Evolutionary conservation across 1,140 invertebrate species (phyloP).

Genomic region (Zaprionus lachaisei): DNA sequence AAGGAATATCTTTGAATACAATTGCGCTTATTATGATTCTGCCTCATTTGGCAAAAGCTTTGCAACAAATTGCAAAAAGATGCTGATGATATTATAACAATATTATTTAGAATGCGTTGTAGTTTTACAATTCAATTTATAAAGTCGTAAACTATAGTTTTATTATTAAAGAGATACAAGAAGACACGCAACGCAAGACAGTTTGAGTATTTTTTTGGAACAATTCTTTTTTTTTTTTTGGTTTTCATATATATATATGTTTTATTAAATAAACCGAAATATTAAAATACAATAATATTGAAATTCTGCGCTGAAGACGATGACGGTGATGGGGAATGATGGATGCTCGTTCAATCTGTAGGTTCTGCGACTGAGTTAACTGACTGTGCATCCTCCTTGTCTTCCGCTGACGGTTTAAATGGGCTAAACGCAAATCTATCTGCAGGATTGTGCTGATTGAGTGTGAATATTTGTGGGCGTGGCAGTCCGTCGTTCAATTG

Average conservation of each 20-base stretch:
- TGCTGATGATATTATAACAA: conserved; percentile 70
- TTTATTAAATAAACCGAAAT: conserved; percentile 84
- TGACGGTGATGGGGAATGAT: conserved; percentile 33
- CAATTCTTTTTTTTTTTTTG: conserved; percentile 48
- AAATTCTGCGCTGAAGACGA: conserved; percentile 75
- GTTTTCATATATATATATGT: conserved; percentile 72
- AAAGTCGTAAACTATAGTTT: conserved; percentile 42
- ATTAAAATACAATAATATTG: conserved; percentile 84
- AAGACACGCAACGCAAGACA: conserved; percentile 82
- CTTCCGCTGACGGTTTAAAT: conserved; percentile 12
- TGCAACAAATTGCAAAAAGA: conserved; percentile 40
- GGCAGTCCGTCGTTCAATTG: conserved; percentile 40
- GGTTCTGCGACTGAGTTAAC: conserved; percentile 24
- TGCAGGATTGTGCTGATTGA: conserved; percentile 13
- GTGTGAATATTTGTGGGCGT: conserved; percentile 22
- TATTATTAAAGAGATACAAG: conserved; percentile 59
- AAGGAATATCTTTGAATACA: conserved; percentile 64
- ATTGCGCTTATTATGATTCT: conserved; percentile 54
- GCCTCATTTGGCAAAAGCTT: conserved; percentile 55
- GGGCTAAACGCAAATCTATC: conserved; percentile 13
- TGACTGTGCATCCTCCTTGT: conserved; percentile 1
- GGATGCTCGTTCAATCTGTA: conserved; percentile 34
- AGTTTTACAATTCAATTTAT: conserved; percentile 70
- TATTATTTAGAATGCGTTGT: conserved; percentile 73
- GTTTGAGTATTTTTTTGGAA: conserved; percentile 56